Base-by-base conservation (phyloP, 1,140 invertebrate genomes). In the Eurosta solidaginis region DNA sequence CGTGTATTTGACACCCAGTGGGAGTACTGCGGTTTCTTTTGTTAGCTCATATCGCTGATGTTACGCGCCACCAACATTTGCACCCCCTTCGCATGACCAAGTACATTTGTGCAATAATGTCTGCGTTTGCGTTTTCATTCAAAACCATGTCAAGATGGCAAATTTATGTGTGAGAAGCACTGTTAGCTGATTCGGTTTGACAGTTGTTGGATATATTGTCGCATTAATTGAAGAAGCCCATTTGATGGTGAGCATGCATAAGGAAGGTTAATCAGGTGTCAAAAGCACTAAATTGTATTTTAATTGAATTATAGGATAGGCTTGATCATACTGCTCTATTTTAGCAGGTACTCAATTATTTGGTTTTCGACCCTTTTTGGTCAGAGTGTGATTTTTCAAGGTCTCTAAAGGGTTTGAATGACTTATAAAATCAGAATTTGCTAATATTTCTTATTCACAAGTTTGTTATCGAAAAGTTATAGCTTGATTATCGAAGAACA, bases 131-230 rank as follows among this genome's bases (percentile, higher is more conserved):
- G 59, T 68, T 68, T 68, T 36, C 59, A 68, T 68, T 68, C 59
- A 68, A 68, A 68, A 68, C n/a, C 59, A n/a, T 68, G 59, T 68
- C 59, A 68, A 68, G 59, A 68, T 68, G 59, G n/a, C 33, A 68
- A 68, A 68, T 68, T 68, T 68, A 68, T 68, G 59, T 68, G 14
- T 17, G 59, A 40, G 33, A n/a, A n/a, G 54, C 54, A 59, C 33
- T 68, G 59, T 6, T 36, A 33, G 59, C 54, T 10, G 25, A 59
- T 59, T 59, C 22, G 59, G 12, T 33, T 68, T 68, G 59, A 68
- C 59, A 63, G 59, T 20, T 40, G 59, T 40, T 68, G 59, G 33
- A 68, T 36, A 68, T 68, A 68, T 68, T 68, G 59, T 68, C 40
- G 59, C 59, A 68, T 68, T 68, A 68, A 68, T 68, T 68, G 59